These are phyloP conservation scores for Holotrichia oblita DNA, from an alignment of 1,140 invertebrate species.

Conservation along the genomic window DNA sequence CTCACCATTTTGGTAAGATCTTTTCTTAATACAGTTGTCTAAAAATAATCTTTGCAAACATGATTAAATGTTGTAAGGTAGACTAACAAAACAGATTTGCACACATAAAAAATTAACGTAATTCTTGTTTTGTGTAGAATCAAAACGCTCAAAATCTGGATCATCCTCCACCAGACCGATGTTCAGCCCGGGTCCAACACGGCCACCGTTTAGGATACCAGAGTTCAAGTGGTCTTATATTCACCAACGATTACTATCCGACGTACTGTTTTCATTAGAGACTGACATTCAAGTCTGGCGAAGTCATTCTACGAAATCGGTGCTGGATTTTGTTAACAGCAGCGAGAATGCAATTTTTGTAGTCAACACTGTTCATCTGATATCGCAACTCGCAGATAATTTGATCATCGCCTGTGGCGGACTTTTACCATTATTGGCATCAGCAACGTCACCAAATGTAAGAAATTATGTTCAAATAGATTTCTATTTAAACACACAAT, in stretches of 20 bases:
- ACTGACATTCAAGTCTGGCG: conserved; percentile 92
- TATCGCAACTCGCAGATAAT: conserved; percentile 98
- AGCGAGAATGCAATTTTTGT: conserved; percentile 99
- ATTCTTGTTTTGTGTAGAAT: conserved; percentile 37
- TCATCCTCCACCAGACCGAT: conserved; percentile 77
- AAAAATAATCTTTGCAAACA: too few species aligned
- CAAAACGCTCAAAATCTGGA: conserved; percentile 67
- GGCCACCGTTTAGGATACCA: conserved; percentile 97
- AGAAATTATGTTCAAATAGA: conserved; percentile 59
- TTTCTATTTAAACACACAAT: background rate
- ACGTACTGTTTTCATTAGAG: conserved; percentile 96
- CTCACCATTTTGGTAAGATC: conserved; percentile 79
- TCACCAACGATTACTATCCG: conserved; percentile 95
- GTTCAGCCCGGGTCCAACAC: conserved; percentile 94
- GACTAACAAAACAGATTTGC: too few species aligned
- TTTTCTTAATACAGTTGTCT: too few species aligned
- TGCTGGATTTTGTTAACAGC: conserved; percentile 98
- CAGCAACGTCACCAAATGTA: conserved; percentile 98
- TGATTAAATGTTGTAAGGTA: too few species aligned
- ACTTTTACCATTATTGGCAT: conserved; percentile 93
- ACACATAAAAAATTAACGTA: background rate
- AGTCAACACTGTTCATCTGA: conserved; percentile 98
- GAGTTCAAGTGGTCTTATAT: conserved; percentile 99
- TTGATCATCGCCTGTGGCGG: conserved; percentile 99
- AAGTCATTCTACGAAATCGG: conserved; percentile 95